A percentile compares a stretch with the other conserved stretches of the same genome.
Evolutionary conservation across 2,113 vertebrate species (phyloP).

Genomic region (Fregata magnificens): DNA sequence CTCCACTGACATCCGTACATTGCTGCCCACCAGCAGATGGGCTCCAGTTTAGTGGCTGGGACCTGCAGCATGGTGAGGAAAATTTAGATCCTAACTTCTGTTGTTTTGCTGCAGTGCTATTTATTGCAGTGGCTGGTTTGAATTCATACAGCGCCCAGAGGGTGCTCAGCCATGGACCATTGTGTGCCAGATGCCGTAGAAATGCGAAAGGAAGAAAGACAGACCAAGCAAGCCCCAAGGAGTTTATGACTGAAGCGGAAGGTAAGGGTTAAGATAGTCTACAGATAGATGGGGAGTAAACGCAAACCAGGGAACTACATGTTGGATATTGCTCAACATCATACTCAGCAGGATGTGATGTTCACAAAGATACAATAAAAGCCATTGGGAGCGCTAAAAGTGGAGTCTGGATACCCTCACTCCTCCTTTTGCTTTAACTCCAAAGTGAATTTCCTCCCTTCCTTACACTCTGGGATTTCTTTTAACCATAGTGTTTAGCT

Average conservation of each 20-base stretch:
- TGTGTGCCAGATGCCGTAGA: neutral
- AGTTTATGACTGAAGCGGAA: neutral
- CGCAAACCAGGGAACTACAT: neutral
- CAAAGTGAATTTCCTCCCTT: neutral
- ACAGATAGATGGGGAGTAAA: neutral
- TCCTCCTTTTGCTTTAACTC: neutral
- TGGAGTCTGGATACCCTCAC: neutral
- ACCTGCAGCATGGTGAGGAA: neutral
- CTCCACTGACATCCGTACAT: neutral
- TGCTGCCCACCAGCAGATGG: neutral
- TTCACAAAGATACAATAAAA: neutral
- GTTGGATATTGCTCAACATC: neutral
- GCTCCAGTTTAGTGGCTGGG: neutral
- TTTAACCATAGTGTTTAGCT: neutral
- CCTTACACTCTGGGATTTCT: neutral
- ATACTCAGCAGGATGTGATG: neutral
- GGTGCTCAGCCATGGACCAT: neutral
- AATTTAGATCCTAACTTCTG: neutral
- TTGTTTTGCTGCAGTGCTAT: neutral
- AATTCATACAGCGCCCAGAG: neutral
- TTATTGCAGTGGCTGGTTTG: neutral
- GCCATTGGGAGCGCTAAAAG: neutral
- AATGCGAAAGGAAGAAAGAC: neutral
- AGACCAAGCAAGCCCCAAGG: neutral
- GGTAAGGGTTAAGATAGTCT: neutral